These are phyloP conservation scores for Drosophila multiciliata DNA, from an alignment of 2,888 invertebrate genomes.

Conservation along the genomic window DNA sequence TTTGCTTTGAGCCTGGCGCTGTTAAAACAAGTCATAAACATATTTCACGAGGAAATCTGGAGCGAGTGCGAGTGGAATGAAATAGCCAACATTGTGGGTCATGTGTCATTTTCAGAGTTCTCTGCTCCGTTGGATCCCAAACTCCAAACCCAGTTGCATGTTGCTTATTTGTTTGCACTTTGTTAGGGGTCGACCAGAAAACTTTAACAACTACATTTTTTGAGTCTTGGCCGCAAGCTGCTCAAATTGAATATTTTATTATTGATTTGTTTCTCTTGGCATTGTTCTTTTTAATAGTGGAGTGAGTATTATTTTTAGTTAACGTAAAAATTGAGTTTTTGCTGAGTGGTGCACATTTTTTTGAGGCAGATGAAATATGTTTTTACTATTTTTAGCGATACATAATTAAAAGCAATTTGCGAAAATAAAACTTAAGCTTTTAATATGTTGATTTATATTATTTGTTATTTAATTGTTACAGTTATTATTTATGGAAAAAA, in stretches of 20 bases:
- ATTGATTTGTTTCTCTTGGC: slow-evolving; percentile 55
- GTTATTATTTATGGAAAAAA: not conserved
- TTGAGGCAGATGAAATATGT: slow-evolving; percentile 10
- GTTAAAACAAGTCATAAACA: slow-evolving; percentile 76
- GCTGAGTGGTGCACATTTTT: slow-evolving; percentile 12
- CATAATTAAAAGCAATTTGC: slow-evolving; percentile 8
- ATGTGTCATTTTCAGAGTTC: slow-evolving; percentile 72
- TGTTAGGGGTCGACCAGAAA: slow-evolving; percentile 18
- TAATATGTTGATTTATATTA: not conserved
- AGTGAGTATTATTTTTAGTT: slow-evolving; percentile 27
- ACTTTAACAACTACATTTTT: slow-evolving; percentile 58
- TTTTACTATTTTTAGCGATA: slow-evolving; percentile 11
- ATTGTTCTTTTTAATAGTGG: slow-evolving; percentile 27
- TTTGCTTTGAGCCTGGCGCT: slow-evolving; percentile 53
- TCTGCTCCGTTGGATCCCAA: slow-evolving; percentile 37
- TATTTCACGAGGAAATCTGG: slow-evolving; percentile 67
- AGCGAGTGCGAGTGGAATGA: slow-evolving; percentile 25
- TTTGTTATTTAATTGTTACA: not conserved
- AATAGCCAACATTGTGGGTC: slow-evolving; percentile 74
- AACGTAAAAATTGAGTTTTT: slow-evolving; percentile 38
- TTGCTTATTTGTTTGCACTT: slow-evolving; percentile 73
- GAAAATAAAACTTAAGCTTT: not conserved
- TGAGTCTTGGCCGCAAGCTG: slow-evolving; percentile 43
- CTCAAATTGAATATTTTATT: slow-evolving; percentile 72
- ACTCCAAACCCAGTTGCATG: slow-evolving; percentile 52